Percentiles rank a stretch among this genome's conserved stretches.
Evolutionary conservation across 1,140 invertebrate genomes (phyloP).

Genomic region (Micrasema longulum): DNA sequence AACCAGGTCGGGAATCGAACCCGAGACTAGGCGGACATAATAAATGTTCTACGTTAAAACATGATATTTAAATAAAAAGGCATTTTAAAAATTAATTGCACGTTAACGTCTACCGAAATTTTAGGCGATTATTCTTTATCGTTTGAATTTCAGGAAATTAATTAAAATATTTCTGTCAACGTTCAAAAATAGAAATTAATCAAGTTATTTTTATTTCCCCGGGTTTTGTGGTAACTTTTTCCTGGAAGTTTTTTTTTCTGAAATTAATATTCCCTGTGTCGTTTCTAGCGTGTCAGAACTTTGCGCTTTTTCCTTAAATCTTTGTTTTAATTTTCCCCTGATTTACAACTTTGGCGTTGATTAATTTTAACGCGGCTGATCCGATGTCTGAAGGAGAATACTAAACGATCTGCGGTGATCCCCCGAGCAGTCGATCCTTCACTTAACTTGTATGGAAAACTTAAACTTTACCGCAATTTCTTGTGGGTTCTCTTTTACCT

Average conservation of each 20-base stretch:
- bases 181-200: too few species aligned
- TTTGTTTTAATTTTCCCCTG: conserved; percentile 18
- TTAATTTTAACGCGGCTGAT: conserved; percentile 17
- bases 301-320: not conserved
- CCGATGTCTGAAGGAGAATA: not conserved
- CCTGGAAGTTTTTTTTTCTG: not conserved
- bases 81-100: too few species aligned
- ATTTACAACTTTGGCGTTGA: conserved; percentile 19
- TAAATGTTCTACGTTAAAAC: too few species aligned
- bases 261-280: conserved; percentile 11
- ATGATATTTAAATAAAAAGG: too few species aligned
- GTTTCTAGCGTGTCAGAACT: conserved; percentile 16
- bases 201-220: not conserved
- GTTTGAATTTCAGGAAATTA: too few species aligned
- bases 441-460: not conserved
- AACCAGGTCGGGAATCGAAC: too few species aligned
- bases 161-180: too few species aligned
- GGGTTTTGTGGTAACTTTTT: not conserved
- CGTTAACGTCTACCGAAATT: too few species aligned
- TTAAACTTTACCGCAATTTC: too few species aligned
- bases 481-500: too few species aligned
- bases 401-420: not conserved
- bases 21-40: too few species aligned
- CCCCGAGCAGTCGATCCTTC: conserved; percentile 1
- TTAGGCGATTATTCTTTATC: too few species aligned